These are phyloP conservation scores for Deroplatys truncata DNA, from an alignment of 2,888 invertebrate genomes.

Conservation along the genomic window DNA sequence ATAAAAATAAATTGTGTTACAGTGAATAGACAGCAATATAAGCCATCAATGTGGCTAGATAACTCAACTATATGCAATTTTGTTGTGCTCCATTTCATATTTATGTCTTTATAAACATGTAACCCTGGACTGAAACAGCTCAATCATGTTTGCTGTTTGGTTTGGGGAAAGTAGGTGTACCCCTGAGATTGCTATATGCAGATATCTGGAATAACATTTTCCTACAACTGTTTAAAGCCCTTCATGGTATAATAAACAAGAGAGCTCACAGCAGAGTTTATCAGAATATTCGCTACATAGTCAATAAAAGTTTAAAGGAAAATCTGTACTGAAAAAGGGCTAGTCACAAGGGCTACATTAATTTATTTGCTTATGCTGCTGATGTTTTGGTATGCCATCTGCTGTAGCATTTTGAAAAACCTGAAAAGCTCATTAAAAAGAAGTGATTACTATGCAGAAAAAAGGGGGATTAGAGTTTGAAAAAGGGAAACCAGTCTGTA, in stretches of 20 bases:
- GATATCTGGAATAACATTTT: background rate
- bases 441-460: no score
- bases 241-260: background rate
- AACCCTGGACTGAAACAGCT: background rate
- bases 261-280: background rate
- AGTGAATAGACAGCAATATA: background rate
- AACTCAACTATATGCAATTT: background rate
- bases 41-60: background rate
- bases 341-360: no score
- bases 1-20: background rate
- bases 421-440: no score
- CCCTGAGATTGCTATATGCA: background rate
- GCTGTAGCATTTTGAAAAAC: no score
- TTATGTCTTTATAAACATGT: background rate
- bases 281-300: no score
- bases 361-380: no score
- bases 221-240: background rate
- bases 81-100: background rate
- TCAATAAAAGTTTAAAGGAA: no score
- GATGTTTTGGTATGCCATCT: no score
- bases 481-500: no score
- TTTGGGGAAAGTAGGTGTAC: background rate
- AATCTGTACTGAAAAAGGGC: no score
- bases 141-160: background rate
- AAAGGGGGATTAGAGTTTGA: no score